A percentile compares a stretch with the other conserved stretches of the same genome.
Evolutionary conservation across 2,888 invertebrate genomes (phyloP).

Genomic region (Tetranychus piercei): DNA sequence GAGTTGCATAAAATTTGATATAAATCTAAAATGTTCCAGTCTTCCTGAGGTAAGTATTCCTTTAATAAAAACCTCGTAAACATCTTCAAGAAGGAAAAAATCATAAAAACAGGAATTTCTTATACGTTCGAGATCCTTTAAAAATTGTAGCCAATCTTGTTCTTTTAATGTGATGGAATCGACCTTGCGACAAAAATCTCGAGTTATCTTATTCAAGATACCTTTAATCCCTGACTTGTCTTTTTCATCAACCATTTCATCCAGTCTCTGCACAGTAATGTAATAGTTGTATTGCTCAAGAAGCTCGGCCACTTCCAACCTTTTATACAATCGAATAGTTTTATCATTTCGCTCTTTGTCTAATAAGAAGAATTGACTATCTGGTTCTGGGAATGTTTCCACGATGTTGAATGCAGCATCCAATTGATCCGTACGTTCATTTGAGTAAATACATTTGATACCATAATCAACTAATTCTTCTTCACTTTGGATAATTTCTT

Average conservation of each 20-base stretch:
- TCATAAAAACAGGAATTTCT: constrained; percentile 42
- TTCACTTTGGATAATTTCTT: constrained; percentile 37
- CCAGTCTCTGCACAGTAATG: constrained; percentile 37
- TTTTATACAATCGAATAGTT: constrained; percentile 38
- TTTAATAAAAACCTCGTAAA: constrained; percentile 44
- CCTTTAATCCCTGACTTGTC: constrained; percentile 33
- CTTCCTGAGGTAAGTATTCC: constrained; percentile 47
- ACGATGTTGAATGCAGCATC: constrained; percentile 44
- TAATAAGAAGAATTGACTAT: constrained; percentile 25
- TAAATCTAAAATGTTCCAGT: constrained; percentile 39
- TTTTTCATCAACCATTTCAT: constrained; percentile 31
- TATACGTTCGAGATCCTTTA: constrained; percentile 47
- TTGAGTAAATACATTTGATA: constrained; percentile 48
- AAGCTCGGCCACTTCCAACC: constrained; percentile 39
- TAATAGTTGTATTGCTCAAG: constrained; percentile 38
- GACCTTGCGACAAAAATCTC: too few relatives aligned
- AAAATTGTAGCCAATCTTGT: constrained; percentile 45
- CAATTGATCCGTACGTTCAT: constrained; percentile 42
- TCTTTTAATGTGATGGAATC: constrained; percentile 24
- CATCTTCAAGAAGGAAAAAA: constrained; percentile 6
- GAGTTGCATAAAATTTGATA: constrained; percentile 32
- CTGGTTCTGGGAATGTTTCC: constrained; percentile 37
- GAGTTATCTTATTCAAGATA: constrained; percentile 33
- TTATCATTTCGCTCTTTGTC: constrained; percentile 28
- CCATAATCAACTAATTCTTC: constrained; percentile 44